Evolutionary conservation across 1,140 invertebrate genomes (phyloP), one percentile per base, ranked within the genome.

Genomic region (Drosophila suzukii): DNA sequence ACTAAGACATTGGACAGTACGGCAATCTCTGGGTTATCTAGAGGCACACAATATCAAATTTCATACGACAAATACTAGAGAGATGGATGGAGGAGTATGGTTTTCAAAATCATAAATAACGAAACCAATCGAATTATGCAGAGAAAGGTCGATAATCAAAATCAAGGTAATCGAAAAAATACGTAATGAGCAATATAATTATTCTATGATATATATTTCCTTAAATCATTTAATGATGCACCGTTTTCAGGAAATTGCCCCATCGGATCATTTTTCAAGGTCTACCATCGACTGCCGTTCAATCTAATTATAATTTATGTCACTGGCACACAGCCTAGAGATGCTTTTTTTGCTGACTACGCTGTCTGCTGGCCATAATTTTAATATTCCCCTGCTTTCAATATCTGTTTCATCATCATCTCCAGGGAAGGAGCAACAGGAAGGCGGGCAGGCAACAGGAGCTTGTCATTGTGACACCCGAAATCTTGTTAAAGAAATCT

Each of bases 401-500:
- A 56, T 75, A 59, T 67, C 68, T 36, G 65, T 58, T 49, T 71
- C 67, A 70, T 54, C 62, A 47, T 65, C 62, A 47, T 65, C 46
- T 30, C 1, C 20, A 56, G 59, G 30, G 49, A 13, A 30, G 34
- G 13, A 51, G 46, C 47, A 61, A 50, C 34, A 50, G 34, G 38
- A 44, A 30, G 34, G 27, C 1, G n/a, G 49, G 7, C 27, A 27
- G 27, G 27, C 27, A 17, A 46, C 50, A 30, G 32, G 62, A 38
- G 49, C 53, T 47, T 51, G 55, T 76, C 47, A 66, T 78, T 72
- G 85, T 79, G 83, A 88, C 83, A 88, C 72, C 78, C 83, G 59
- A 88, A 86, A 86, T 86, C 82, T 86, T 83, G 83, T 83, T 88
- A 82, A 88, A 88, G 82, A 88, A 86, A 86, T 86, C 82, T 86